Evolutionary conservation across 2,888 invertebrate species (phyloP).

Genomic region (Octodonta nipae): DNA sequence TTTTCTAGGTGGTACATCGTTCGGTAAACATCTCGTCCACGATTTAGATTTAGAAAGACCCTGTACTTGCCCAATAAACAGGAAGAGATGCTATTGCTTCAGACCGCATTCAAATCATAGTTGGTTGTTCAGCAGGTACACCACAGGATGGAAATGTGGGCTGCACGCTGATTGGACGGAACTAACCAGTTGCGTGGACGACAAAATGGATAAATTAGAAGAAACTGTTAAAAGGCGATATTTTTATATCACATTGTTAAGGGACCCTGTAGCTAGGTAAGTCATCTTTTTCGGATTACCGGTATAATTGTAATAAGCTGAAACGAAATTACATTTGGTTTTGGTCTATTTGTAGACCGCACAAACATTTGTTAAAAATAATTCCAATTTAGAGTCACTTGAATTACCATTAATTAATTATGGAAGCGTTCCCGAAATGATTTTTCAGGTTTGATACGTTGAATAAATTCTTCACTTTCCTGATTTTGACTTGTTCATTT

Average conservation of each 20-base stretch:
- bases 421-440: too few species aligned
- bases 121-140: slow-evolving; percentile 95
- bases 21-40: slow-evolving; percentile 90
- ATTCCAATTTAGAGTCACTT: too few species aligned
- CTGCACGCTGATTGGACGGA: slow-evolving; percentile 98
- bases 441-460: too few species aligned
- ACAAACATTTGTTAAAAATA: too few species aligned
- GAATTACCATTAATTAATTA: too few species aligned
- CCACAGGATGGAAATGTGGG: slow-evolving; percentile 96
- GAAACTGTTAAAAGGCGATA: slow-evolving; percentile 54
- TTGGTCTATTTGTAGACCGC: too few species aligned
- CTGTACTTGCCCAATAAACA: slow-evolving; percentile 79
- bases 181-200: slow-evolving; percentile 80
- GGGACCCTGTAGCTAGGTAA: slow-evolving; percentile 75
- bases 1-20: slow-evolving; percentile 76
- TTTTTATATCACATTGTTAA: slow-evolving; percentile 88
- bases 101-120: slow-evolving; percentile 83
- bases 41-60: slow-evolving; percentile 86
- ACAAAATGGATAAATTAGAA: slow-evolving; percentile 82
- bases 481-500: too few species aligned
- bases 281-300: neutral
- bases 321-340: too few species aligned
- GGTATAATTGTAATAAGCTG: neutral
- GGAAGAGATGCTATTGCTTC: slow-evolving; percentile 84
- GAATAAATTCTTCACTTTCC: too few species aligned